Evolutionary conservation across 2,797 vertebrate genomes (phyloP).

Genomic region (Paratrypauchen microcephalus): DNA sequence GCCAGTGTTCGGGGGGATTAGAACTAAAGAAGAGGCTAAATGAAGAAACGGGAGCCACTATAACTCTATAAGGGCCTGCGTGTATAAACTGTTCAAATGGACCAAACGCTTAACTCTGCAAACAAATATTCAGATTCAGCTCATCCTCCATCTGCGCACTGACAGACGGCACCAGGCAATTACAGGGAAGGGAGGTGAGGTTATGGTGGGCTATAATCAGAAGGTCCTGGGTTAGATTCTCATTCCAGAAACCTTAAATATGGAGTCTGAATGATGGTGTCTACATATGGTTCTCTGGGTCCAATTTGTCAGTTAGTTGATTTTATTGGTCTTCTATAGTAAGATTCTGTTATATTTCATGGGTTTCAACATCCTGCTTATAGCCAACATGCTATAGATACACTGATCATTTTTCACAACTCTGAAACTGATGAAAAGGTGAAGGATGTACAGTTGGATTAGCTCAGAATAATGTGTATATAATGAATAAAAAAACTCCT

Average conservation of each 20-base stretch:
- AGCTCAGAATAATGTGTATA: too few relatives aligned
- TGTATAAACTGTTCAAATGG: slow-evolving; percentile 68
- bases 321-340: too few relatives aligned
- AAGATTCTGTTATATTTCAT: too few relatives aligned
- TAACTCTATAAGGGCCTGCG: slow-evolving; percentile 59
- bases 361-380: too few relatives aligned
- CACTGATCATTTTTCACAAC: too few relatives aligned
- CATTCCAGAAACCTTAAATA: neutral
- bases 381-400: too few relatives aligned
- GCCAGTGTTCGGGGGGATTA: slow-evolving; percentile 39
- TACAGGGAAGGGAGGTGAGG: slow-evolving; percentile 15
- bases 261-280: too few relatives aligned
- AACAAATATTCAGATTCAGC: slow-evolving; percentile 70
- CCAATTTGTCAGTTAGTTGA: too few relatives aligned
- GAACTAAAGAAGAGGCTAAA: slow-evolving; percentile 45
- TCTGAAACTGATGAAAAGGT: too few relatives aligned
- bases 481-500: too few relatives aligned
- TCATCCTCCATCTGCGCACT: slow-evolving; percentile 71
- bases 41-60: slow-evolving; percentile 57
- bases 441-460: too few relatives aligned
- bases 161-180: slow-evolving; percentile 21
- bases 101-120: slow-evolving; percentile 57
- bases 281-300: too few relatives aligned
- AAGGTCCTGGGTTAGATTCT: neutral
- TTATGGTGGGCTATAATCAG: neutral